Evolutionary conservation across 2,888 invertebrate genomes (phyloP).

Genomic region (Tipula unca): DNA sequence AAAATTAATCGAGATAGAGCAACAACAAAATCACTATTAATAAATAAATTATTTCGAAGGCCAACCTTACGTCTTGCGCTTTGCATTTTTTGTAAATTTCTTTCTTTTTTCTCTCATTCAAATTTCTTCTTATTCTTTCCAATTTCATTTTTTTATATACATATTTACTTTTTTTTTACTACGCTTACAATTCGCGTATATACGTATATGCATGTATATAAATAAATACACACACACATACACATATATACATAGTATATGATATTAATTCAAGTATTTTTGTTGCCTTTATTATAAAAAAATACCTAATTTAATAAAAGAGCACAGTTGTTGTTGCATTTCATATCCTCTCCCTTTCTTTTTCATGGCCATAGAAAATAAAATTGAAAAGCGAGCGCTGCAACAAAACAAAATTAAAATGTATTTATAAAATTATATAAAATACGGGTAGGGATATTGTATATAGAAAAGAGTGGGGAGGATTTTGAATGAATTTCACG

Average conservation of each 20-base stretch:
- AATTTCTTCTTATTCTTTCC: conserved; percentile 8
- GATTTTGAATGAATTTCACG: background rate
- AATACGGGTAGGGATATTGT: background rate
- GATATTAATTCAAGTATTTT: background rate
- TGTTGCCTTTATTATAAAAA: background rate
- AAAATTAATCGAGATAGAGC: background rate
- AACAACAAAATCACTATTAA: background rate
- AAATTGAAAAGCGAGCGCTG: background rate
- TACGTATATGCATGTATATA: background rate
- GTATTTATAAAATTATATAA: too few species aligned
- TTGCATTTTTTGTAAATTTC: background rate
- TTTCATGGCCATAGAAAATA: conserved; percentile 18
- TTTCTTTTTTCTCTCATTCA: background rate
- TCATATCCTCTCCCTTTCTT: conserved; percentile 19
- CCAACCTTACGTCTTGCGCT: conserved; percentile 19
- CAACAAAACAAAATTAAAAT: background rate
- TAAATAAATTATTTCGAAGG: conserved; percentile 16
- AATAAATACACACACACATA: background rate
- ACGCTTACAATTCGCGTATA: background rate
- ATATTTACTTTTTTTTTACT: background rate
- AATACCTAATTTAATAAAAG: background rate
- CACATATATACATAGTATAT: background rate
- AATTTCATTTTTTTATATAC: background rate
- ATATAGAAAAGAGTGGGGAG: background rate
- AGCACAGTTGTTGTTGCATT: conserved; percentile 14